Evolutionary conservation across 2,797 vertebrate genomes (phyloP).

Genomic region (Trachops cirrhosus): DNA sequence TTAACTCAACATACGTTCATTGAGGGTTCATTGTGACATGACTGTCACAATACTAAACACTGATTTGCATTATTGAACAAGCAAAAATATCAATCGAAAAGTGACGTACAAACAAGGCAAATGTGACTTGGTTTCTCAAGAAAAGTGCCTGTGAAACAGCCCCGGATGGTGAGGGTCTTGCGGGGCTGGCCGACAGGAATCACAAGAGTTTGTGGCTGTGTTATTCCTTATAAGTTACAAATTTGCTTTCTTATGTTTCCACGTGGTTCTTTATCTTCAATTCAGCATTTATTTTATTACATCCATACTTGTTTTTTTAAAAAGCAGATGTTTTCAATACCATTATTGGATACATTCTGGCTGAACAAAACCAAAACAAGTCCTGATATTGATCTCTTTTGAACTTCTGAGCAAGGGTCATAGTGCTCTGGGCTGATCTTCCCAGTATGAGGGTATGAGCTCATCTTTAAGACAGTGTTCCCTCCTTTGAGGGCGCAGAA

Average conservation of each 20-base stretch:
- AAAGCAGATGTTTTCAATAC: neutral
- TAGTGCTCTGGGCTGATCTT: neutral
- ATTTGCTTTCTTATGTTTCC: constrained; percentile 14
- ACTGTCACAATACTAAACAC: neutral
- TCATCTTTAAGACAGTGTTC: neutral
- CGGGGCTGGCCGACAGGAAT: neutral
- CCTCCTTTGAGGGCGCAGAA: neutral
- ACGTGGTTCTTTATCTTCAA: constrained; percentile 31
- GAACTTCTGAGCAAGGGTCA: constrained; percentile 8
- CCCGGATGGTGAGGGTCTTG: accelerated
- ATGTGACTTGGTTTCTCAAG: neutral
- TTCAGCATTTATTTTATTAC: constrained; percentile 38
- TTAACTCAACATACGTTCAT: neutral
- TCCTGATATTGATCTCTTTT: constrained; percentile 44
- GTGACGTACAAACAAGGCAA: neutral
- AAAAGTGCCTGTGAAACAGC: neutral
- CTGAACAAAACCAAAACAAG: neutral
- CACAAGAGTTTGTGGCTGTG: neutral
- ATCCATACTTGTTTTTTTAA: constrained; percentile 21
- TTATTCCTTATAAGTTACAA: neutral
- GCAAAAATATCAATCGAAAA: neutral
- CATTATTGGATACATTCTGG: constrained; percentile 34
- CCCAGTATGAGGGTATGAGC: neutral
- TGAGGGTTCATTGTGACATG: neutral
- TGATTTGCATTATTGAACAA: neutral